Base-by-base conservation (phyloP, 2,797 vertebrate genomes). In the Rhynchonycteris naso region DNA sequence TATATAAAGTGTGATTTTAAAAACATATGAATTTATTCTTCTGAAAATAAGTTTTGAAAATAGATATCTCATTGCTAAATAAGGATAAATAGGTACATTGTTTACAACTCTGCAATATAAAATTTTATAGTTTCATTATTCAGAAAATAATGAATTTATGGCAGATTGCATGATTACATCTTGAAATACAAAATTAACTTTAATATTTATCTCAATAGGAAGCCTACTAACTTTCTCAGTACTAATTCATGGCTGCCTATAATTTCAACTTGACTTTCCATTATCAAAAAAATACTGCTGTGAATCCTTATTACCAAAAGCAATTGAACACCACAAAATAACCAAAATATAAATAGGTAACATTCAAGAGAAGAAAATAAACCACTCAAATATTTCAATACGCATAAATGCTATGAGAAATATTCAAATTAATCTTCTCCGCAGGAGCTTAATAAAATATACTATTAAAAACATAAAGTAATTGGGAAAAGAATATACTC, bases 201-300 rank as follows among this genome's bases (percentile, higher is more conserved):
- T 95, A 96, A 96, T 96, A 94, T 56, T 93, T 21, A 69, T 94
- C 96, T 95, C 95, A 80, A 10, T 33, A 96, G 96, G 97, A 96
- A 90, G 79, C 59, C 93, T 96, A 78, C 94, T 91, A 84, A 95
- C 35, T 90, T 96, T 54, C 78, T 81, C 38, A 58, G 63, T 78
- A 94, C 75, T 91, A 96, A 96, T 92, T 93, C 94, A 91, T 68
- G 52, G 22, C 26, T 93, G 68, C 71, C 47, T 90, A 63, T 96
- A 96, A 96, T 97, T 97, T 97, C 86, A 94, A 92, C 61, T 93
- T 88, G 65, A 94, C 74, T 96, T 92, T 94, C 61, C 93, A 96
- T 97, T 97, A 96, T 90, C 30, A 88, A 85, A 95, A 90, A 80
- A 78, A 91, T 79, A 86, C 88, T 95, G 93, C 92, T 96, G 90